phyloP scores from a whole-genome alignment of 2,113 vertebrate genomes.

The Nanger granti region DNA sequence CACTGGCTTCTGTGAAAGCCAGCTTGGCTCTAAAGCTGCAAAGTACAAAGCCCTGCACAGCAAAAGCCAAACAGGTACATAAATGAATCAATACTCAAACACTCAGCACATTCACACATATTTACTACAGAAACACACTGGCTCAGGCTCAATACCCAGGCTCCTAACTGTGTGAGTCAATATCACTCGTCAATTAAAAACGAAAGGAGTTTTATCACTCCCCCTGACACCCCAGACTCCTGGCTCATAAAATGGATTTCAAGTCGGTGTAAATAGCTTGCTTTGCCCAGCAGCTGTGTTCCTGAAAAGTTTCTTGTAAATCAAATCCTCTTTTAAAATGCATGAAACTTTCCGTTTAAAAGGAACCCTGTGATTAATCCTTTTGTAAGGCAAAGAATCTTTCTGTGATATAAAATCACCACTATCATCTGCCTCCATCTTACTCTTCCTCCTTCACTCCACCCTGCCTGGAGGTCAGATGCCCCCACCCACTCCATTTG shows the following conservation, averaged over 20 bases:
- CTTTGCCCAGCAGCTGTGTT: constrained; percentile 57
- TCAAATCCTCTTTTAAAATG: constrained; percentile 66
- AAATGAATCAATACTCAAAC: constrained; percentile 51
- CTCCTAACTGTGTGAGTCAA: constrained; percentile 34
- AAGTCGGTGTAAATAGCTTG: constrained; percentile 43
- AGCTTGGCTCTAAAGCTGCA: constrained; percentile 3
- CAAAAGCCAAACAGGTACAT: constrained; percentile 32
- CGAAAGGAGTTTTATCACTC: constrained; percentile 40
- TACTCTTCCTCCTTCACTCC: neutral
- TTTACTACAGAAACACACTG: constrained; percentile 29
- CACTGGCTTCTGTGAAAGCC: constrained; percentile 18
- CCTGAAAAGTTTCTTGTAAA: constrained; percentile 61
- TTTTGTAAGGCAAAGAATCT: constrained; percentile 38
- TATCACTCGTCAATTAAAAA: constrained; percentile 45
- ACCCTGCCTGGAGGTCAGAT: neutral
- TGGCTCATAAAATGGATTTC: constrained; percentile 55
- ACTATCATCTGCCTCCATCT: neutral
- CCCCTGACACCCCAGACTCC: constrained; percentile 4
- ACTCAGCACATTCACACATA: neutral
- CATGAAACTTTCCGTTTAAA: constrained; percentile 41
- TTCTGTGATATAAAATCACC: neutral
- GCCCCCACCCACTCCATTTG: neutral
- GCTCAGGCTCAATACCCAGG: neutral
- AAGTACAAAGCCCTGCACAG: constrained; percentile 31
- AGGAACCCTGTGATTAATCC: constrained; percentile 45